Evolutionary conservation across 2,888 invertebrate species (phyloP), one percentile per base, ranked within the genome.

Genomic region (Mythimna impura): DNA sequence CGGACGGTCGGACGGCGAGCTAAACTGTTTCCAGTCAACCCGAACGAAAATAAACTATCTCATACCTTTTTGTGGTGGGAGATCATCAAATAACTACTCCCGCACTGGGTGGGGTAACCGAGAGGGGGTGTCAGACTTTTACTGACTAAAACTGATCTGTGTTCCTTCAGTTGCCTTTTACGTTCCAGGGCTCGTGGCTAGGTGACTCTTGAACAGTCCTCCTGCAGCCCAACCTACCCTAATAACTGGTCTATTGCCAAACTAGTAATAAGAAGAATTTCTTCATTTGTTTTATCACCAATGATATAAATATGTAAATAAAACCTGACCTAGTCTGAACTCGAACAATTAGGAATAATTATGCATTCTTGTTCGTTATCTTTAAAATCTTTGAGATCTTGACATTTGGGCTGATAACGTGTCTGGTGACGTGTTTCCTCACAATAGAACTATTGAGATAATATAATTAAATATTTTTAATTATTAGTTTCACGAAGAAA

Each of bases 381-480:
- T 25, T 20, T 0, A 25, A 61, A 43, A 62, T 57, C 25, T 34
- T 20, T 47, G n/a, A 58, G 36, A 47, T 73, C 22, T 73, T 78
- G 73, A 47, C 57, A 58, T 76, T 63, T 78, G n/a, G 6, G 20
- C 25, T 36, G 78, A 78, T 57, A 52, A 25, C 34, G 71, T 72
- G 71, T 72, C 22, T 52, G 12, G 12, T n/a, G 25, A 57, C 17
- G 8, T 9, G 12, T 50, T 43, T 17, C 20, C 12, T 17, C 12
- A n/a, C 17, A 47, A 62, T 50, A 10, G n/a, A 34, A 25, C 14
- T 34, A 10, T 22, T 14, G 1, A 40, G 40, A 57, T 1, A 4
- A 12, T 40, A 6, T 22, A 10, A 47, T 30, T 30, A 5, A 73
- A 34, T 71, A 3, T 47, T 47, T 20, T 50, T 30, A 30, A n/a